phyloP scores from a whole-genome alignment of 2,797 vertebrate species.

The Trematocara caparti region DNA sequence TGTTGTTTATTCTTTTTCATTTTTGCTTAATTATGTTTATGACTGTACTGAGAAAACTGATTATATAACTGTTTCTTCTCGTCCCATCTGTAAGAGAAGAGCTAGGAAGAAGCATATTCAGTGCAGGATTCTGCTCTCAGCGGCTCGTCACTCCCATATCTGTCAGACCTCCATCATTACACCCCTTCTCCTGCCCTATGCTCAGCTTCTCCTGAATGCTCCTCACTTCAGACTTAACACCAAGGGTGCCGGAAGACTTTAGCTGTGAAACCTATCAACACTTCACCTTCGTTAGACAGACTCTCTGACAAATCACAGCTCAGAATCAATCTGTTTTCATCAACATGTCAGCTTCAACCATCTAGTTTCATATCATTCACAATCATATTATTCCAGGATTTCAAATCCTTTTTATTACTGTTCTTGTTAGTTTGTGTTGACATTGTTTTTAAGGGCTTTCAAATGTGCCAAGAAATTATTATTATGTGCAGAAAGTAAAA shows the following conservation, averaged over 20 bases:
- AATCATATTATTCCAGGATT: neutral
- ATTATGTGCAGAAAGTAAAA: neutral
- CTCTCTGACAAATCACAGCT: neutral
- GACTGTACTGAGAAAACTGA: neutral
- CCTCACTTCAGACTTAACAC: neutral
- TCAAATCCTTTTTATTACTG: neutral
- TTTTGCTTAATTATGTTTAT: neutral
- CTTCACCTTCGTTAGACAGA: neutral
- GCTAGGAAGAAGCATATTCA: neutral
- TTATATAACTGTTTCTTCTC: neutral
- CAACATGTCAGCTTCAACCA: neutral
- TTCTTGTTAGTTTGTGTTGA: neutral
- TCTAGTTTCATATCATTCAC: neutral
- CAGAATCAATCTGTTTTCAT: neutral
- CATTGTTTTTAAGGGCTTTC: neutral
- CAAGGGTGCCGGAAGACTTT: fast-evolving
- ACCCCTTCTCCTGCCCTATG: neutral
- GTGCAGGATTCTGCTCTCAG: neutral
- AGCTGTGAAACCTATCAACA: neutral
- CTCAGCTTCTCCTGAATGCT: neutral
- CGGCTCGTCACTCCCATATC: neutral
- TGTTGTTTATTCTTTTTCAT: neutral
- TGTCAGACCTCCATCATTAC: neutral
- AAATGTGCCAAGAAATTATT: neutral
- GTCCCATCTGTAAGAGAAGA: neutral